Base-by-base conservation (phyloP, 2,113 vertebrate species). In the Carassius carassius region DNA sequence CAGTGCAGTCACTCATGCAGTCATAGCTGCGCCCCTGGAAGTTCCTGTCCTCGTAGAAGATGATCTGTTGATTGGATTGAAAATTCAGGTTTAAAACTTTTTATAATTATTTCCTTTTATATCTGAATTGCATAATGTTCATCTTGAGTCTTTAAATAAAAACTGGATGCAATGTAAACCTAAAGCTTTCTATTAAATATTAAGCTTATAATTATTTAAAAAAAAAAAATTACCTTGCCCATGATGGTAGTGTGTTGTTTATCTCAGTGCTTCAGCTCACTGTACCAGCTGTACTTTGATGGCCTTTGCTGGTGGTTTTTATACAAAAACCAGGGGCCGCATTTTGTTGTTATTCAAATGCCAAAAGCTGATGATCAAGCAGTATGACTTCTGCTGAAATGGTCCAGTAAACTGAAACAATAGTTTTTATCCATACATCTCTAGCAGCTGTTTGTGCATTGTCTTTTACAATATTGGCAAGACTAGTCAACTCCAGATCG, bases 21-120 rank as follows among this genome's bases (percentile, higher is more conserved):
- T 95, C 93, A 92, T 94, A 94, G 82, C 86, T 91, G 86, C 93
- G 93, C 25, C 94, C 94, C 93, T 94, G 92, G 91, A 95, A 93
- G 89, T 94, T 94, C 88, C 86, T 93, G 1, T 95, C 94, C 91
- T 95, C 93, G 79, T 93, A 95, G 77, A 94, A 94, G 82, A 89
- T 35, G 65, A 94, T 90, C 93, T 95, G 85, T 84, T 37, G 11
- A 58, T 88, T 87, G 9, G 4, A 86, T 25, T 74, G n/a, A 25
- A 86, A 32, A 84, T 44, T 17, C 17, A 65, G 17, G 0, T 23
- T 78, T 0, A 60, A 60, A 78, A 4, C 1, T n/a, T 8, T 37
- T 4, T 4, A 37, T 37, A 6, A 35, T 9, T 3, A 4, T 29
- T 8, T 10, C 11, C 17, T 11, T 78, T 23, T 62, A 16, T 21